A percentile compares a stretch with the other conserved stretches of the same genome.
These are phyloP conservation scores for Macrotis lagotis DNA, from an alignment of 2,113 vertebrate species.

Conservation along the genomic window DNA sequence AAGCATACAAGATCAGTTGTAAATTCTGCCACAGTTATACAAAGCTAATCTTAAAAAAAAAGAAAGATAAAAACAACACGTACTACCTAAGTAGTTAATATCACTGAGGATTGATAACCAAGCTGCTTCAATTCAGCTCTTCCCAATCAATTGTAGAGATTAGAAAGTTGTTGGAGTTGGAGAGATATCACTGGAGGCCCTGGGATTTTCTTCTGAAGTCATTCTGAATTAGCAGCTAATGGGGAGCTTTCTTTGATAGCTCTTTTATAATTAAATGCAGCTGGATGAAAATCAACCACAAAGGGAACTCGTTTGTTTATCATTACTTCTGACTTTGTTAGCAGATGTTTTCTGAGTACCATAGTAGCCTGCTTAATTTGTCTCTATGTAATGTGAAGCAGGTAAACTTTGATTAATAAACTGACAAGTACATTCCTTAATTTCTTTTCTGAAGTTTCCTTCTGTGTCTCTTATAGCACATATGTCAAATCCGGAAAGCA, in stretches of 20 bases:
- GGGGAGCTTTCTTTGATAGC: slow-evolving; percentile 89
- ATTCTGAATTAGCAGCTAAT: slow-evolving; percentile 89
- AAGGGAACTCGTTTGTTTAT: slow-evolving; percentile 89
- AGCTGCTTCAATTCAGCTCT: slow-evolving; percentile 72
- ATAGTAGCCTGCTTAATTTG: slow-evolving; percentile 86
- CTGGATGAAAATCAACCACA: slow-evolving; percentile 89
- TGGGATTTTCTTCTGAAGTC: slow-evolving; percentile 89
- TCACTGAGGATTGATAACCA: slow-evolving; percentile 70
- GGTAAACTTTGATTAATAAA: slow-evolving; percentile 89
- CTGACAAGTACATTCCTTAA: slow-evolving; percentile 82
- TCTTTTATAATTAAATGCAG: slow-evolving; percentile 89
- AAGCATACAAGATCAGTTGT: slow-evolving; percentile 23
- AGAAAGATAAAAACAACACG: slow-evolving; percentile 16
- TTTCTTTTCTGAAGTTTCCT: slow-evolving; percentile 85
- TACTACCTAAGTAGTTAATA: slow-evolving; percentile 45
- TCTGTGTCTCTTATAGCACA: slow-evolving; percentile 78
- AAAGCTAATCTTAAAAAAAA: slow-evolving; percentile 31
- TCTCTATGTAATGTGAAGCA: slow-evolving; percentile 84
- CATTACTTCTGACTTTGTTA: slow-evolving; percentile 87
- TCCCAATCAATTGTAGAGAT: slow-evolving; percentile 80
- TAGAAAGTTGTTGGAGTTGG: slow-evolving; percentile 80
- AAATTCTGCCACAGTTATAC: slow-evolving; percentile 31
- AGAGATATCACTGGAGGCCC: slow-evolving; percentile 84
- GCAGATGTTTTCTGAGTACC: slow-evolving; percentile 88
- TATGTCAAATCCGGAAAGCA: slow-evolving; percentile 83